Evolutionary conservation across 2,113 vertebrate species (phyloP).

Genomic region (Jacana jacana): DNA sequence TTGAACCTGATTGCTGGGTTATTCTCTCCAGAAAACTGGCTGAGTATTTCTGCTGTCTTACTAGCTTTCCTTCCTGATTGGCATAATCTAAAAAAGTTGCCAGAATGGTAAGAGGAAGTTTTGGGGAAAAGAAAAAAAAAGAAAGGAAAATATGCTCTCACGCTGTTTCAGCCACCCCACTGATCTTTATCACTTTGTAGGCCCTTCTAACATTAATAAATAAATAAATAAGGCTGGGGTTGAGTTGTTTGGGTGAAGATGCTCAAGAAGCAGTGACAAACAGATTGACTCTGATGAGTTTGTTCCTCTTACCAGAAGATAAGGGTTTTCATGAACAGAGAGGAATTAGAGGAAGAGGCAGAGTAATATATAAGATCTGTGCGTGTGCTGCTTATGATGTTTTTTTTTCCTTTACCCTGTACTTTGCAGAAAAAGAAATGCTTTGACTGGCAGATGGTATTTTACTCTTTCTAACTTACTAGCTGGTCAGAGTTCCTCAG

Average conservation of each 20-base stretch:
- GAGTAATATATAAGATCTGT: neutral
- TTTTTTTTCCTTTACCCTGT: neutral
- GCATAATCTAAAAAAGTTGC: neutral
- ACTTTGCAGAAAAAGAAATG: neutral
- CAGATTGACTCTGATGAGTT: neutral
- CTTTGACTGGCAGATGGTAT: neutral
- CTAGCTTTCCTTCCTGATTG: neutral
- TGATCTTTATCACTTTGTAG: neutral
- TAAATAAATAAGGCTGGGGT: neutral
- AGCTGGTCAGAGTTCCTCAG: neutral
- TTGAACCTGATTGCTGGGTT: slow-evolving; percentile 23
- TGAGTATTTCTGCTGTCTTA: neutral
- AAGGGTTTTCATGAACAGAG: neutral
- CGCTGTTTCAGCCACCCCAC: neutral
- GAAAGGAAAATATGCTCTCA: neutral
- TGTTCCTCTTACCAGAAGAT: neutral
- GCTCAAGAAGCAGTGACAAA: neutral
- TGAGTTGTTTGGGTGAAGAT: neutral
- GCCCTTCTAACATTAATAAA: neutral
- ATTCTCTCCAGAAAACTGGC: slow-evolving; percentile 32
- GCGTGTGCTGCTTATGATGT: neutral
- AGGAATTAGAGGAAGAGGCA: neutral
- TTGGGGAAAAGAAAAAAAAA: too few relatives aligned
- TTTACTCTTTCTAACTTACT: neutral
- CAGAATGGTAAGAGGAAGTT: neutral